These are phyloP conservation scores for Dendrolimus pini DNA, from an alignment of 2,888 invertebrate genomes.

Conservation along the genomic window DNA sequence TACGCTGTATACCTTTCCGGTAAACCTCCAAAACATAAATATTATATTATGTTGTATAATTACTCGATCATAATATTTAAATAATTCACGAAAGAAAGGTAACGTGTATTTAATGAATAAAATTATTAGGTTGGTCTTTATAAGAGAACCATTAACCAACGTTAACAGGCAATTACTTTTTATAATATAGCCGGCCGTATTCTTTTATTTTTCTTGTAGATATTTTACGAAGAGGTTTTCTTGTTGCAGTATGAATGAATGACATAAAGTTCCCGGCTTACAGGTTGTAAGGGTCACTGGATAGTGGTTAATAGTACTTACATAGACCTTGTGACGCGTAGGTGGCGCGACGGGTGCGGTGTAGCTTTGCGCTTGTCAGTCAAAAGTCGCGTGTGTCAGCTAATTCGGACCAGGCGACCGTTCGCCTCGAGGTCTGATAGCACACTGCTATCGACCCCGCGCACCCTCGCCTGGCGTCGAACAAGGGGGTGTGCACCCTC, in stretches of 20 bases:
- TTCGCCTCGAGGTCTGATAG: conserved; percentile 30
- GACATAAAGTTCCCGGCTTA: not conserved
- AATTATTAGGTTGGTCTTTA: no score
- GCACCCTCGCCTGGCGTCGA: conserved; percentile 24
- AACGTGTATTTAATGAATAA: not conserved
- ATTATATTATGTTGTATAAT: not conserved
- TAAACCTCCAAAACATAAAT: not conserved
- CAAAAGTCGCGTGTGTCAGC: conserved; percentile 20
- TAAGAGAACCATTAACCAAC: no score
- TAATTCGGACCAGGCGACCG: conserved; percentile 30
- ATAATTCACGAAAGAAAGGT: not conserved
- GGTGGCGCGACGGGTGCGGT: conserved; percentile 6
- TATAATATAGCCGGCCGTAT: no score
- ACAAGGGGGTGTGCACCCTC: conserved; percentile 17
- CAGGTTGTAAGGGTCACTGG: not conserved
- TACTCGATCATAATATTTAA: not conserved
- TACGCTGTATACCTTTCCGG: not conserved
- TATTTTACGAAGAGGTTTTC: no score
- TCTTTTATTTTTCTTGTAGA: no score
- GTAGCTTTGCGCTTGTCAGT: conserved; percentile 5
- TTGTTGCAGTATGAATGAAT: no score
- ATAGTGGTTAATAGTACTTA: conserved; percentile 3
- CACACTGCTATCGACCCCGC: conserved; percentile 64
- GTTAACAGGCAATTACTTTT: no score
- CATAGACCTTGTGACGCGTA: conserved; percentile 8